Percentiles rank a stretch among this genome's conserved stretches.
Conservation (phyloP, 2,888 invertebrate genomes). For the Ophioninae sp. region DNA sequence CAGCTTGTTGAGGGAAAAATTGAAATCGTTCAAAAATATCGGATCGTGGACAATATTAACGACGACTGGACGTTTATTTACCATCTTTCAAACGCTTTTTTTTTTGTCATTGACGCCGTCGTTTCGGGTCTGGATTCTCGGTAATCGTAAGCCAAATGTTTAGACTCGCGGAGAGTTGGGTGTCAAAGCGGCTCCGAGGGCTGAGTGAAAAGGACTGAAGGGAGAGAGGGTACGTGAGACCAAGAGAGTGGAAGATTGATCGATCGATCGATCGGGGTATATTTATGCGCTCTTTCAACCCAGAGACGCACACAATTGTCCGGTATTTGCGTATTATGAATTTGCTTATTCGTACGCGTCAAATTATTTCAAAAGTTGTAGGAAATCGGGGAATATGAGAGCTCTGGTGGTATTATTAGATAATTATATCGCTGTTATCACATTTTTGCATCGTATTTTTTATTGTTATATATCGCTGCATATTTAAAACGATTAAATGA, state of each 20-base stretch:
- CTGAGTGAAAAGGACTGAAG: conserved; percentile 47
- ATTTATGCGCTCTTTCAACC: background rate
- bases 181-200: conserved; percentile 49
- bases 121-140: conserved; percentile 54
- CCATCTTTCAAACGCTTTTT: background rate
- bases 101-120: background rate
- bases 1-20: background rate
- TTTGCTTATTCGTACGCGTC: background rate
- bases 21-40: background rate
- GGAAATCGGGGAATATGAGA: background rate
- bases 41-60: background rate
- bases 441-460: background rate
- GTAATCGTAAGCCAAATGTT: conserved; percentile 57
- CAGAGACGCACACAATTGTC: background rate
- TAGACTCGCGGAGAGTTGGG: conserved; percentile 46
- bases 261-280: background rate
- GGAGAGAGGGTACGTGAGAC: conserved; percentile 17
- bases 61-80: background rate
- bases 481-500: background rate
- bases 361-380: background rate
- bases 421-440: too few relatives aligned
- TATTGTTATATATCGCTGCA: background rate
- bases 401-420: background rate
- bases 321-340: background rate
- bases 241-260: background rate